These are phyloP conservation scores for Gobio occitaniae DNA, from an alignment of 2,797 vertebrate species.

Conservation along the genomic window DNA sequence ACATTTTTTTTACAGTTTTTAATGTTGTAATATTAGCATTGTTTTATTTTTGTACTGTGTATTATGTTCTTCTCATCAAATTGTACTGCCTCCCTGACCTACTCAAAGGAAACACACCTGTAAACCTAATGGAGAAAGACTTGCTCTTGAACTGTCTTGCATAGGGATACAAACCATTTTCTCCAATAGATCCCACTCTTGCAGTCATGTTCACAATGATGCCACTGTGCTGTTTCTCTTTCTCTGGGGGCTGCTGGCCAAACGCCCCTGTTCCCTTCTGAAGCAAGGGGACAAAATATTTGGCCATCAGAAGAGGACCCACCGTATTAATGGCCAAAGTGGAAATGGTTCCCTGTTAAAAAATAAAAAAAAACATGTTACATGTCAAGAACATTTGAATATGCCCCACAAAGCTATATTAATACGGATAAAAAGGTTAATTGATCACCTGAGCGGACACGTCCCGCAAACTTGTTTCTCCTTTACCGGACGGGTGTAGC, in stretches of 20 bases:
- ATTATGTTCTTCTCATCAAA: not conserved
- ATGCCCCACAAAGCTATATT: not conserved
- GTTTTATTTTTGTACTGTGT: not conserved
- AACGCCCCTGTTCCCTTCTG: slow-evolving; percentile 74
- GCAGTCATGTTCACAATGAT: slow-evolving; percentile 76
- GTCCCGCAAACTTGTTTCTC: slow-evolving; percentile 78
- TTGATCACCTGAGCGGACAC: slow-evolving; percentile 72
- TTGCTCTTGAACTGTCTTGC: not conserved
- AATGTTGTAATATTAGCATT: not conserved
- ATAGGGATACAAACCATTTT: slow-evolving; percentile 71
- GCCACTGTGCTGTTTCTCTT: slow-evolving; percentile 71
- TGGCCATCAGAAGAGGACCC: slow-evolving; percentile 76
- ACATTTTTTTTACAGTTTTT: not conserved
- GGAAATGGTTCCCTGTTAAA: slow-evolving; percentile 68
- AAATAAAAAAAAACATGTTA: not conserved
- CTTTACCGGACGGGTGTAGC: slow-evolving; percentile 78
- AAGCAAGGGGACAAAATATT: slow-evolving; percentile 76
- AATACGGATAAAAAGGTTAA: not conserved
- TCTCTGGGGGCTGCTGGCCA: slow-evolving; percentile 69
- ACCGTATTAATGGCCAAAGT: slow-evolving; percentile 73
- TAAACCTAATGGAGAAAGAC: not conserved
- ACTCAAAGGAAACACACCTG: not conserved
- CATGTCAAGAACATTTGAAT: not conserved
- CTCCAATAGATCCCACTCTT: slow-evolving; percentile 76
- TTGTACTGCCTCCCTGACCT: not conserved